Base-by-base conservation (phyloP, 2,888 invertebrate genomes). In the Polydrusus tereticollis region DNA sequence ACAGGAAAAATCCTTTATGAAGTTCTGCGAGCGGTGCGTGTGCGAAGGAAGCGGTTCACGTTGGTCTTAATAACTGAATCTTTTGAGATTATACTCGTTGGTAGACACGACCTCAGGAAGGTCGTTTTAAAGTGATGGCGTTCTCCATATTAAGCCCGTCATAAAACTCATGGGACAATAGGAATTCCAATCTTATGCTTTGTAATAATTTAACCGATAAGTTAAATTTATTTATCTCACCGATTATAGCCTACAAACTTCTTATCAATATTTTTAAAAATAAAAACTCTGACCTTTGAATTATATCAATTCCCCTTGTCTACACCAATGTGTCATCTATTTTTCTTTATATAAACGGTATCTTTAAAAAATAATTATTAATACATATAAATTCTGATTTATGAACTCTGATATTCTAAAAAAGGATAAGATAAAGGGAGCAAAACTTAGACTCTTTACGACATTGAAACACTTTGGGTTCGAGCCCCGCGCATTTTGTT, bases 361-460 rank as follows among this genome's bases (percentile, higher is more conserved):
- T 66, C 60, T 66, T 60, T 43, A 8, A 57, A n/a, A 55, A 45
- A 57, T 26, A 55, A 55, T 55, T 47, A 69, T 26, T 45, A 70
- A 58, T 58, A 33, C 52, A 59, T 69, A 36, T 50, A 58, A 60
- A 50, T 50, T 65, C 65, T 45, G 58, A 65, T 70, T 65, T 57
- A 50, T 70, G 70, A 70, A 71, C 71, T 71, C 66, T 71, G 71
- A 71, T 38, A 71, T 66, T 50, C 50, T 64, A 58, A 52, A 36
- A 65, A 38, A 55, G 66, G 71, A 71, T 71, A 71, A 71, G 71
- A 71, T 71, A 71, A 71, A 70, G 64, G 45, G 45, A 52, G 45
- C 10, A 52, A 66, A 66, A 66, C 43, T 58, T 70, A 38, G 45
- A 60, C 38, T 33, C 26, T 52, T 59, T 41, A 41, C n/a, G 26